phyloP scores from a whole-genome alignment of 2,113 vertebrate genomes.

The Pseudolaguvia tuberculata region DNA sequence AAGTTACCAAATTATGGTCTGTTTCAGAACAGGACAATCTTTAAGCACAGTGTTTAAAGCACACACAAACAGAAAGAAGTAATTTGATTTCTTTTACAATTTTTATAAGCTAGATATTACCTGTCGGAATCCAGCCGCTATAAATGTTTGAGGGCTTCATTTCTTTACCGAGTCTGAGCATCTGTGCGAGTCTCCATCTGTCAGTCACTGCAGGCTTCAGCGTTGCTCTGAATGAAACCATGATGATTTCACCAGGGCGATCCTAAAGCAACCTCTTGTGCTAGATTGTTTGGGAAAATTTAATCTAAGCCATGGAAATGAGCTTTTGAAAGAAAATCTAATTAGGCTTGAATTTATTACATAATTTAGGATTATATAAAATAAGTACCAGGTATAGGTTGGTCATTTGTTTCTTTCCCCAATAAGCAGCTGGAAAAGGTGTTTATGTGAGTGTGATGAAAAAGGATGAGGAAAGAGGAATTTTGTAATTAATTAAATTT shows the following conservation, averaged over 20 bases:
- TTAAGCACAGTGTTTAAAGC: not conserved
- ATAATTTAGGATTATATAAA: not conserved
- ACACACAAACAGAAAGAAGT: not conserved
- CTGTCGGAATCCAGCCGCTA: not conserved
- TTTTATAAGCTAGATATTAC: not conserved
- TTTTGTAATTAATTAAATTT: no score
- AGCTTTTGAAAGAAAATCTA: not conserved
- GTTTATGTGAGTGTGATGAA: not conserved
- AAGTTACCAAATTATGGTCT: no score
- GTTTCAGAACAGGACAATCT: not conserved
- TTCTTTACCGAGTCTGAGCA: constrained; percentile 3
- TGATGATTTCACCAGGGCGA: not conserved
- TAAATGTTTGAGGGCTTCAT: constrained; percentile 11
- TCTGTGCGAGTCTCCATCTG: constrained; percentile 10
- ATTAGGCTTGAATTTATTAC: not conserved
- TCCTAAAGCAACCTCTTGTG: not conserved
- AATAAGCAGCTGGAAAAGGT: not conserved
- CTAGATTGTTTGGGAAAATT: constrained; percentile 21
- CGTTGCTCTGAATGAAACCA: constrained; percentile 10
- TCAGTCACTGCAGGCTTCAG: constrained; percentile 13
- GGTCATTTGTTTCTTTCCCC: not conserved
- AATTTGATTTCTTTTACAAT: not conserved
- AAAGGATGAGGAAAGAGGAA: not conserved
- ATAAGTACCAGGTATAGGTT: not conserved
- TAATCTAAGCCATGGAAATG: constrained; percentile 11